Conservation (phyloP, 2,888 invertebrate species). For the Cataglyphis livida region DNA sequence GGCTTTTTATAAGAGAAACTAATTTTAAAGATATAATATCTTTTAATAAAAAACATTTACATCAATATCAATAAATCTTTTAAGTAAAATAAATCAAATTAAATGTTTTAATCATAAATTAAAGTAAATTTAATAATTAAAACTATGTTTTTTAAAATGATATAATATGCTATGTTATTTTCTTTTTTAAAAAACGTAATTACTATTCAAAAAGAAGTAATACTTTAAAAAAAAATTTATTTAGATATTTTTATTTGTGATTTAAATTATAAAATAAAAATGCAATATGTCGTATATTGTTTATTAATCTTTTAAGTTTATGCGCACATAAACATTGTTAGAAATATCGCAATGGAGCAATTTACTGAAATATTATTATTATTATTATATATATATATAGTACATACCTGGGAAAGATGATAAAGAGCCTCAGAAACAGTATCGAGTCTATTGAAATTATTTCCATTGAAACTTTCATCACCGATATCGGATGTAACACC, state of each 20-base stretch:
- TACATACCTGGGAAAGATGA: conserved; percentile 2
- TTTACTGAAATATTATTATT: not conserved
- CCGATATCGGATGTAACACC: conserved; percentile 17
- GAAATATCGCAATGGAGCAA: not conserved
- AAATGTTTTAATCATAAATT: not conserved
- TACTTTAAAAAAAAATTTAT: not conserved
- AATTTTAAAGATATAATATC: not conserved
- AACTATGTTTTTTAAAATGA: not conserved
- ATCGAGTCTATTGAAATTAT: not conserved
- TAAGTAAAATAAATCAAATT: not conserved
- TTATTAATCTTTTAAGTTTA: not conserved
- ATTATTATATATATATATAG: no score
- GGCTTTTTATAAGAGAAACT: not conserved
- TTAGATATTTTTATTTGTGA: not conserved
- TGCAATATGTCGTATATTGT: no score
- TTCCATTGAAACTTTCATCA: not conserved
- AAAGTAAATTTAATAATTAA: no score
- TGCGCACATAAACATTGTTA: not conserved
- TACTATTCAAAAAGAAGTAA: not conserved
- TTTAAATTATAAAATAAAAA: not conserved
- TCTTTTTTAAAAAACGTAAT: not conserved
- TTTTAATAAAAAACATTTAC: not conserved
- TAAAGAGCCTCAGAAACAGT: not conserved
- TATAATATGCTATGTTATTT: not conserved
- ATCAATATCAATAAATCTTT: not conserved